Conservation (phyloP, 2,113 vertebrate species). For the Trinectes maculatus region DNA sequence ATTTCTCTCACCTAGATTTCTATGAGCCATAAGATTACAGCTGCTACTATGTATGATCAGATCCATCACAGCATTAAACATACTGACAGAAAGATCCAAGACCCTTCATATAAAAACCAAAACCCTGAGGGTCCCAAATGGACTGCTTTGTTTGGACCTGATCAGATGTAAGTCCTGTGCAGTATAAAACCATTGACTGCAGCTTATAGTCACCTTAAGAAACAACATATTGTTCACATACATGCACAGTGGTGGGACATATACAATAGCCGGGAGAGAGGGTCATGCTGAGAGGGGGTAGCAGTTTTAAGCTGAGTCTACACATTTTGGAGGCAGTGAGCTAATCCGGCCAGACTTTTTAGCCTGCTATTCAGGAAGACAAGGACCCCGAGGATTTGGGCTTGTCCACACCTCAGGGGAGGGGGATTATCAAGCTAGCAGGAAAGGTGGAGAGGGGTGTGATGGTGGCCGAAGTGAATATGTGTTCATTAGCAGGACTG, state of each 20-base stretch:
- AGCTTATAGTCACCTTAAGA: slow-evolving; percentile 68
- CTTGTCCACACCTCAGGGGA: slow-evolving; percentile 82
- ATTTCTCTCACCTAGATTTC: no score
- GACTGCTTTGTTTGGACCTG: no score
- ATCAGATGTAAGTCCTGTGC: no score
- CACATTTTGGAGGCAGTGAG: slow-evolving; percentile 76
- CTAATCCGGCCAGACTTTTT: slow-evolving; percentile 81
- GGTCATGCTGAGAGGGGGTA: slow-evolving; percentile 65
- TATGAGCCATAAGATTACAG: background rate
- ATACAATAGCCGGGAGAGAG: slow-evolving; percentile 62
- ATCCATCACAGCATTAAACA: no score
- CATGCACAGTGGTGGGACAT: slow-evolving; percentile 55
- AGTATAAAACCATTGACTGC: slow-evolving; percentile 71
- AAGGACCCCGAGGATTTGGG: slow-evolving; percentile 77
- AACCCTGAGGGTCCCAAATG: no score
- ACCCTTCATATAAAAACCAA: no score
- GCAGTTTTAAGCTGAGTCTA: slow-evolving; percentile 80
- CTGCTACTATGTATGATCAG: no score
- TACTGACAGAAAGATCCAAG: no score
- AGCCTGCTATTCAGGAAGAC: slow-evolving; percentile 77
- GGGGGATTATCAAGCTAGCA: slow-evolving; percentile 78
- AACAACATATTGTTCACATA: slow-evolving; percentile 73
- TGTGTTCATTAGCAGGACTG: slow-evolving; percentile 52
- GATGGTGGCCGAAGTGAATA: slow-evolving; percentile 51
- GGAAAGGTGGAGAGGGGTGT: slow-evolving; percentile 75